Base-by-base conservation (phyloP, 2,888 invertebrate genomes). In the Mimas tiliae region DNA sequence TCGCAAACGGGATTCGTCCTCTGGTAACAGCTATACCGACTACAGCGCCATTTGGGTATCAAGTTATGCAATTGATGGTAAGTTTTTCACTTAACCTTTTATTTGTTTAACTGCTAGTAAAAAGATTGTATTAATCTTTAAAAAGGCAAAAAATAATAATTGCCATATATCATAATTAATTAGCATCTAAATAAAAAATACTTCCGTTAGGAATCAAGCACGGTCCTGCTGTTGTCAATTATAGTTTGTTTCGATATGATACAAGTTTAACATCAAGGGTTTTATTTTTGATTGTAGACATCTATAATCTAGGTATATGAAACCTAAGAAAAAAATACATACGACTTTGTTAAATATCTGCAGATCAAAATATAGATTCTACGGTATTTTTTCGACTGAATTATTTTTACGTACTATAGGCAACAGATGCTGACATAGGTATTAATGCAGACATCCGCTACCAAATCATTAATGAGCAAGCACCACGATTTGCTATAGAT, bases 11-110 rank as follows among this genome's bases (percentile, higher is more conserved):
- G 66, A 97, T 97, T 3, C 93, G 96, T 45, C 97, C 98, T 0
- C 95, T 97, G 72, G 95, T 98, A 0, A 97, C 97, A 0, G 97
- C 97, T 0, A 96, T 98, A 69, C 97, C 97, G 0, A 95, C 97
- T 0, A 96, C 96, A 38, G 97, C 97, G 8, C 95, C 95, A 68
- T 98, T 97, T 83, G 98, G 97, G 0, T 96, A 97, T 82, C 96
- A 97, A 82, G 96, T 98, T 65, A 95, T 97, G 62, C 95, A 95
- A 79, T 94, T 98, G 19, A 94, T 95, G 92, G 97, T 96, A 84
- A 81, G 72, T 72, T 12, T 9, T 1, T 9, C 9, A 19, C 19
- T 19, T 50, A 27, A 27, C 3, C 8, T 9, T 50, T 19, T 19
- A 19, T 19, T 50, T 19, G 0, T 3, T 16, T 16, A 50, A 9